A percentile compares a stretch with the other conserved stretches of the same genome.
phyloP scores from a whole-genome alignment of 2,113 vertebrate genomes.

The Dasyornis broadbenti region DNA sequence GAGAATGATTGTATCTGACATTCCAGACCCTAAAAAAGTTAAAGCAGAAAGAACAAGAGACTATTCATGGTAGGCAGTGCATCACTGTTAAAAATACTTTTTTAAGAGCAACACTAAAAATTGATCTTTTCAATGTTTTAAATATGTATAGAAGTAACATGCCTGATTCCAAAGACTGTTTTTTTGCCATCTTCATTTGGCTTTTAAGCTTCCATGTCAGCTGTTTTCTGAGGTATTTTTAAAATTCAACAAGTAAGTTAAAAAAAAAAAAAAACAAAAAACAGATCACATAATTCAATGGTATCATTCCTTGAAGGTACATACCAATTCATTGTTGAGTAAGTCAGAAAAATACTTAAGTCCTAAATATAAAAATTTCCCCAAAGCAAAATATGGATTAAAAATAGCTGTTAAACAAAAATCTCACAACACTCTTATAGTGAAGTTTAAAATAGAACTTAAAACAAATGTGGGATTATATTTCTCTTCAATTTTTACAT shows the following conservation, averaged over 20 bases:
- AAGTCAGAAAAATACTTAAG: background rate
- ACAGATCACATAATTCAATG: background rate
- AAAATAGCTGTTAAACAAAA: background rate
- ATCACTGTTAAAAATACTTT: background rate
- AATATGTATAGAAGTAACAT: background rate
- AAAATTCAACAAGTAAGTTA: background rate
- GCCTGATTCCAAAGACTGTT: background rate
- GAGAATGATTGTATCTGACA: constrained; percentile 96
- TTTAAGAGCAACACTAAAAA: background rate
- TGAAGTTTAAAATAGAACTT: background rate
- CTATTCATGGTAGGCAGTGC: background rate
- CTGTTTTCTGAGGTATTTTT: background rate
- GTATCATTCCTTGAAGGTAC: background rate
- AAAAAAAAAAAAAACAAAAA: background rate
- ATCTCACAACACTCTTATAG: background rate
- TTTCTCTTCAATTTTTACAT: background rate
- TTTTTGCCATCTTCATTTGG: background rate
- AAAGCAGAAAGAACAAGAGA: background rate
- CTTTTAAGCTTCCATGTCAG: background rate
- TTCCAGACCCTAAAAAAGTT: constrained; percentile 88
- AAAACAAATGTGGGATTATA: background rate
- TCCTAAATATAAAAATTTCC: background rate
- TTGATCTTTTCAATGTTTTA: background rate
- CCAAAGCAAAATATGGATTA: background rate
- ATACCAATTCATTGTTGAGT: background rate